Percentiles rank a stretch among this genome's conserved stretches.
phyloP scores from a whole-genome alignment of 2,888 invertebrate species.

The Bedellia somnulentella region DNA sequence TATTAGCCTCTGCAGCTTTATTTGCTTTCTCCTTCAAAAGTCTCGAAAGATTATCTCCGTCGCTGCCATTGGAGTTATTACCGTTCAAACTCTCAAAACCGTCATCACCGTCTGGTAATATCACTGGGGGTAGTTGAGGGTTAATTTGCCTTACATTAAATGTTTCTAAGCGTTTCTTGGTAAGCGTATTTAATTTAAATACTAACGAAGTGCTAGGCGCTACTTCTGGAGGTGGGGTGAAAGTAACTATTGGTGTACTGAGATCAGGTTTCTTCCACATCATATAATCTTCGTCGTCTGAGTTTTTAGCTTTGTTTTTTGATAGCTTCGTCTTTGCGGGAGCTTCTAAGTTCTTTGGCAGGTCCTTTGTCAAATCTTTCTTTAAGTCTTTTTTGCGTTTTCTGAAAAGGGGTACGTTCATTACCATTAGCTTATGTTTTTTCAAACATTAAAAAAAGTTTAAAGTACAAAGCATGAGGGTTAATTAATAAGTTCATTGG shows the following conservation, averaged over 20 bases:
- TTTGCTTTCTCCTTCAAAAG: constrained; percentile 9
- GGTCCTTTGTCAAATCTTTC: constrained; percentile 36
- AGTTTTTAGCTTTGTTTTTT: constrained; percentile 43
- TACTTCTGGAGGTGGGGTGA: constrained; percentile 43
- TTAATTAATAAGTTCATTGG: no score
- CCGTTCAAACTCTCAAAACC: constrained; percentile 86
- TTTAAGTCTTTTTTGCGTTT: constrained; percentile 24
- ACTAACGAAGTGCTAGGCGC: constrained; percentile 27
- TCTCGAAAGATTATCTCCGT: constrained; percentile 28
- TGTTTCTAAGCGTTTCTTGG: constrained; percentile 48
- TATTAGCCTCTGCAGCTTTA: constrained; percentile 4
- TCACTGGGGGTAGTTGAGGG: constrained; percentile 16
- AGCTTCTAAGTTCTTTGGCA: constrained; percentile 24
- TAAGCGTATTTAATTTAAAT: constrained; percentile 34
- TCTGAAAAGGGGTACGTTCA: constrained; percentile 23
- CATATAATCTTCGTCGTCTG: constrained; percentile 53
- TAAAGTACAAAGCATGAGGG: no score
- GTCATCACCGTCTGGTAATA: constrained; percentile 68
- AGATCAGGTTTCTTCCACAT: constrained; percentile 44
- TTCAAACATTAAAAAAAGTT: no score
- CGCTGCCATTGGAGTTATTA: constrained; percentile 73
- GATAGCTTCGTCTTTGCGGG: constrained; percentile 27
- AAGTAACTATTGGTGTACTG: constrained; percentile 40
- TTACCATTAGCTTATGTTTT: no score
- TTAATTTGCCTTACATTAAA: constrained; percentile 32